These are phyloP conservation scores for Gopherus flavomarginatus DNA, from an alignment of 2,113 vertebrate species.

Conservation along the genomic window DNA sequence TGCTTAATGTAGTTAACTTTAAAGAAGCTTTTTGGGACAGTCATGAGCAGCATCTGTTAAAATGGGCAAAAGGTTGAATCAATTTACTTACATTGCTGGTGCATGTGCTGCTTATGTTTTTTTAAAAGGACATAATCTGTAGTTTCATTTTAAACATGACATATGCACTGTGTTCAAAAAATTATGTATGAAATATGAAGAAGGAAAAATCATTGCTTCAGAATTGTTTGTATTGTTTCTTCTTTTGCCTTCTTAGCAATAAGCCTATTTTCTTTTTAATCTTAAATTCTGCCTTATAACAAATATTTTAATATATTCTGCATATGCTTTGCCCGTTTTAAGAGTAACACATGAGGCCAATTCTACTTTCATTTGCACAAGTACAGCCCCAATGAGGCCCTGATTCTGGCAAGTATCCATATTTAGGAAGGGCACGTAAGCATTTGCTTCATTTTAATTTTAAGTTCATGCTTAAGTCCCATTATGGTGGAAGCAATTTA, in stretches of 20 bases:
- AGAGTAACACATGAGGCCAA: background rate
- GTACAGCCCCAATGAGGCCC: background rate
- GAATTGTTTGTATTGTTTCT: background rate
- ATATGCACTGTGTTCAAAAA: background rate
- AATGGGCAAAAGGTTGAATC: constrained; percentile 83
- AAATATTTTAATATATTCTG: background rate
- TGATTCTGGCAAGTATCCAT: background rate
- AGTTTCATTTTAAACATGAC: background rate
- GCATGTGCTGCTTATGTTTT: background rate
- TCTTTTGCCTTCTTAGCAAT: background rate
- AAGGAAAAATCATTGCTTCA: background rate
- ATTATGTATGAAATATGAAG: fast-evolving
- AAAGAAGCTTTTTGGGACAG: constrained; percentile 80
- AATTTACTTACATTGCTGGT: constrained; percentile 68
- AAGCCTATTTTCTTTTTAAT: background rate
- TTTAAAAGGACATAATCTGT: background rate
- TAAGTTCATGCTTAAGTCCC: background rate
- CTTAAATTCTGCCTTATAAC: fast-evolving
- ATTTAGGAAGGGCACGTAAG: background rate
- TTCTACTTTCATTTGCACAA: background rate
- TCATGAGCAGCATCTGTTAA: constrained; percentile 81
- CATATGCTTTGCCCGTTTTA: fast-evolving
- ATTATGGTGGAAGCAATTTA: fast-evolving
- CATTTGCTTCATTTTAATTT: fast-evolving
- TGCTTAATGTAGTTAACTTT: constrained; percentile 86